Conservation (phyloP, 1,140 invertebrate species). For the Nomia melanderi region DNA sequence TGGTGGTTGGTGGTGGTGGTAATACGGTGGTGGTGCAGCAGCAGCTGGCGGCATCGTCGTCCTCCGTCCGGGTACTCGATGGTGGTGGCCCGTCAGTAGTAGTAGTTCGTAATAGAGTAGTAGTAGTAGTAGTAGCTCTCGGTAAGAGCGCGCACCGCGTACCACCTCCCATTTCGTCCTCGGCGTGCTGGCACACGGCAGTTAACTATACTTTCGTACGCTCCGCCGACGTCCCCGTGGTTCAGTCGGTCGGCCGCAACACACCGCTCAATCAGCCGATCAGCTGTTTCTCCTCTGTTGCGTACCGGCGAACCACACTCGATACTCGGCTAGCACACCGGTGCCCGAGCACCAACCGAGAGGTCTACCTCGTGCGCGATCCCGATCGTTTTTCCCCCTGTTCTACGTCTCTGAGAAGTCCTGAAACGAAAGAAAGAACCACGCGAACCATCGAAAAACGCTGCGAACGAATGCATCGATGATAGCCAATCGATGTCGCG, state of each 20-base stretch:
- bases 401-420: background rate
- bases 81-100: slow-evolving; percentile 24
- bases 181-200: slow-evolving; percentile 41
- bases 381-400: too few relatives aligned
- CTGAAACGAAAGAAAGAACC: too few relatives aligned
- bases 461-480: background rate
- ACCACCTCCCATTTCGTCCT: slow-evolving; percentile 67
- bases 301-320: background rate
- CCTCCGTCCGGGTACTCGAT: slow-evolving; percentile 18
- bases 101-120: slow-evolving; percentile 13
- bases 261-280: slow-evolving; percentile 60
- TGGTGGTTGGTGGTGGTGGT: slow-evolving; percentile 13
- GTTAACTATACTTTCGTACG: slow-evolving; percentile 61
- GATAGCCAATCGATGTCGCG: background rate
- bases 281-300: slow-evolving; percentile 53
- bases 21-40: slow-evolving; percentile 22
- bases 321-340: too few relatives aligned
- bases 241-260: slow-evolving; percentile 63
- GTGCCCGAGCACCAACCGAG: too few relatives aligned
- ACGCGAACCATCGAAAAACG: background rate
- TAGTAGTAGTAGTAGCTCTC: slow-evolving; percentile 67
- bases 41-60: slow-evolving; percentile 26
- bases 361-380: too few relatives aligned
- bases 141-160: slow-evolving; percentile 64
- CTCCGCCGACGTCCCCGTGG: slow-evolving; percentile 48